Base-by-base conservation (phyloP, 2,113 vertebrate genomes). In the Pedetes capensis region DNA sequence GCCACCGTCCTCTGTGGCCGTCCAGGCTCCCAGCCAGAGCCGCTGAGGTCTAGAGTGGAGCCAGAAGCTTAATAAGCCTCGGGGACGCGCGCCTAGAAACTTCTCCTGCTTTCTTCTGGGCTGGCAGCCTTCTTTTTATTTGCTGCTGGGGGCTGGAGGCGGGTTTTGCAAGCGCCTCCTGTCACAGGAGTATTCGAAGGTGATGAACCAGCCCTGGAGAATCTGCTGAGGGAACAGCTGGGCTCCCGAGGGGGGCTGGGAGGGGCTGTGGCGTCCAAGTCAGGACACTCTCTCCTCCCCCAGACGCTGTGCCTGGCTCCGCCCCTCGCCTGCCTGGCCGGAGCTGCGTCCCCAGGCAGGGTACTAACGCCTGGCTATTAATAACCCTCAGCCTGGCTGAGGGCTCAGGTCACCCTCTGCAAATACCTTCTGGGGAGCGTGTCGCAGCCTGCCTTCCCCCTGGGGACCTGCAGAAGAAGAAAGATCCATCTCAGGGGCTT, bases 151-250 rank as follows among this genome's bases (percentile, higher is more conserved):
- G 84, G 64, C 91, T 57, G 96, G 93, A 93, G 96, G 49, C 95
- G 97, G 98, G 97, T 96, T 98, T 93, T 96, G 97, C 95, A 94
- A 97, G 94, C 79, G 82, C 95, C 98, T 97, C 97, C 96, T 92
- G 98, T 98, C 97, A 98, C 98, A 78, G 55, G 96, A 97, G 98
- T 98, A 98, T 98, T 98, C 98, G 81, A 97, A 98, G 98, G 97
- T 95, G 98, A 97, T 98, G 98, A 98, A 98, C 98, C 97, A 98
- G 96, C 93, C 95, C 86, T 25, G 0, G 98, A 98, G 97, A 98
- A 98, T 98, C 98, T 85, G 92, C 91, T 47, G 93, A 57, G 94
- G 96, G 47, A 95, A 96, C 98, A 98, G 97, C 98, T 96, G 98
- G 97, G 95, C 97, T 96, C 94, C 64, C 3, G 25, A 95, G 6